phyloP scores from a whole-genome alignment of 2,888 invertebrate species.

The Ectemnius continuus region DNA sequence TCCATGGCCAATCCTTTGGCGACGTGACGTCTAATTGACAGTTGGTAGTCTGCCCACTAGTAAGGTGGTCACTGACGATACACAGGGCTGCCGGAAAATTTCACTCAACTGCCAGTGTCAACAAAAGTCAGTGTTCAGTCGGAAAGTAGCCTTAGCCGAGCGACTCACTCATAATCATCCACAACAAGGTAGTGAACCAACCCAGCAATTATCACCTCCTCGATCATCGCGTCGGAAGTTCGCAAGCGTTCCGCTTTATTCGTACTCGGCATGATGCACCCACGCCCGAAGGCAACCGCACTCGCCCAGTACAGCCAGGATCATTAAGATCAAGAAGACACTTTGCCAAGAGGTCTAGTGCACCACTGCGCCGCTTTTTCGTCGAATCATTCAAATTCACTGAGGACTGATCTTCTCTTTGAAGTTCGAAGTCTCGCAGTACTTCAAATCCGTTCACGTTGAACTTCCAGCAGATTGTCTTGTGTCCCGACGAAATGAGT shows the following conservation, averaged over 20 bases:
- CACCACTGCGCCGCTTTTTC: no score
- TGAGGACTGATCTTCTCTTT: no score
- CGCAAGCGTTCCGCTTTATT: no score
- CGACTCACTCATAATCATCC: background rate
- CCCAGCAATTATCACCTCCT: background rate
- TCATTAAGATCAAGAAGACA: no score
- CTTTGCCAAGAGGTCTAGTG: no score
- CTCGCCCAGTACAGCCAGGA: no score
- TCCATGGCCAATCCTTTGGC: conserved; percentile 35
- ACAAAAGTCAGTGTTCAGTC: background rate
- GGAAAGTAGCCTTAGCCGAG: background rate
- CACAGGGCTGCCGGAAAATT: conserved; percentile 19
- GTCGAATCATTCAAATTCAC: no score
- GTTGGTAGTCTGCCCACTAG: conserved; percentile 32
- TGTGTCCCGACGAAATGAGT: no score
- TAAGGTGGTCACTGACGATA: conserved; percentile 31
- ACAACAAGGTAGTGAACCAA: no score
- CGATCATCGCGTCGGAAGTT: background rate
- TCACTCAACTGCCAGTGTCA: background rate
- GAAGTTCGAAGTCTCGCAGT: no score
- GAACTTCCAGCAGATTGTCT: no score
- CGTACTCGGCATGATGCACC: conserved; percentile 7
- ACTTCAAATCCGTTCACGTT: no score
- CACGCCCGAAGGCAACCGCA: background rate
- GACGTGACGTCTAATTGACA: conserved; percentile 46